Evolutionary conservation across 2,888 invertebrate genomes (phyloP).

Genomic region (Pteria penguin): DNA sequence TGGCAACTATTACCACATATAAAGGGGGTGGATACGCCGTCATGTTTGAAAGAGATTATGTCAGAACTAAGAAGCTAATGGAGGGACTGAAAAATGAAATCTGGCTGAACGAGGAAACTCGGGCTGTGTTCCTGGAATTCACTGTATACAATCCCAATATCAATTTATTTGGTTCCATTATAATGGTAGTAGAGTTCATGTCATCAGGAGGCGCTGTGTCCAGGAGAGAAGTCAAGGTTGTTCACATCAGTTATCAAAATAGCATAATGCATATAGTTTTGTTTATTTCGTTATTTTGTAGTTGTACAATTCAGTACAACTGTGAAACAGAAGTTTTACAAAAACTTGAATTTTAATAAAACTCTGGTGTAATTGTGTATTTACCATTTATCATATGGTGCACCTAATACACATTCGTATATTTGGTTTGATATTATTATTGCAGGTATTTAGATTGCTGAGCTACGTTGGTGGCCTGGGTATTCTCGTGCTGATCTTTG

Average conservation of each 20-base stretch:
- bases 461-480: constrained; percentile 80
- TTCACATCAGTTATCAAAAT: no score
- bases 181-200: constrained; percentile 76
- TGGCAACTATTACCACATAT: constrained; percentile 79
- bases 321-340: no score
- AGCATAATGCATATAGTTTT: no score
- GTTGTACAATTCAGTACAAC: no score
- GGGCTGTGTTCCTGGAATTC: constrained; percentile 82
- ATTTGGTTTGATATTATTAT: constrained; percentile 4
- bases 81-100: constrained; percentile 73
- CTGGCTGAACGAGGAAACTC: constrained; percentile 81
- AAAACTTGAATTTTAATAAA: no score
- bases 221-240: constrained; percentile 76
- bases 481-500: constrained; percentile 78
- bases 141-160: constrained; percentile 81
- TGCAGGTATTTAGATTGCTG: constrained; percentile 77
- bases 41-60: constrained; percentile 71
- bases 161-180: constrained; percentile 77
- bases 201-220: constrained; percentile 72
- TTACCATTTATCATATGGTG: no score
- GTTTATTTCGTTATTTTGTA: no score
- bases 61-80: constrained; percentile 73
- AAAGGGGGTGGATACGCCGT: constrained; percentile 78
- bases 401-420: background rate
- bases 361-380: no score